Base-by-base conservation (phyloP, 2,888 invertebrate genomes). In the Lasioglossum oenotherae region DNA sequence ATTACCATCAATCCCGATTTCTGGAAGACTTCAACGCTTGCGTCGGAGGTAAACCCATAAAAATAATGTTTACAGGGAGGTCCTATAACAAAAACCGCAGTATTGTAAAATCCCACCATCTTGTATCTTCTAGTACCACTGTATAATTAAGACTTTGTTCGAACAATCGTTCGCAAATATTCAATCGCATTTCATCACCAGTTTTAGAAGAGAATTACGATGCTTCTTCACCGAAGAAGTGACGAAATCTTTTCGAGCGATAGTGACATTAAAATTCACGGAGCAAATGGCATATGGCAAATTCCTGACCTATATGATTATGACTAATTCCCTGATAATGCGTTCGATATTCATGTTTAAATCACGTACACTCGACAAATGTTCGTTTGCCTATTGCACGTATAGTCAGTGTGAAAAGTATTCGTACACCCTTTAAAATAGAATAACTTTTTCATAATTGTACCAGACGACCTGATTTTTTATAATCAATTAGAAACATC, bases 1-100 rank as follows among this genome's bases (percentile, higher is more conserved):
- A 23, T 85, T 46, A 69, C 74, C 10, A 5, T 86, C 3, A n/a
- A 81, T 74, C 69, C 82, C 5, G 64, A 67, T 71, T 77, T 74
- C 23, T 80, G 83, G 85, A 80, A 8, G 19, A 31, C 64, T 19
- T 81, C 82, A 12, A 72, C 82, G 23, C 57, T 78, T 12, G 14
- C 74, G 31, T 46, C 82, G 16, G 60, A 89, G 89, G 89, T 89
- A 89, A 86, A 79, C 46, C 57, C 57, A 44, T 57, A 46, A n/a
- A 1, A 35, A 35, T 14, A 35, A n/a, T 44, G 19, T 46, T 35
- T 46, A 71, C 71, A 4, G 0, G 23, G 10, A 23, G 10, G 27
- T 44, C 5, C 6, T 44, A 12, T 72, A 27, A 72, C 14, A 16
- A 14, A 2, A 31, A 72, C 14, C 41, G 8, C 27, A 27, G 14